Base-by-base conservation (phyloP, 35 echinoderm and acorn worm genomes). In the Ophioderma brevispina region DNA sequence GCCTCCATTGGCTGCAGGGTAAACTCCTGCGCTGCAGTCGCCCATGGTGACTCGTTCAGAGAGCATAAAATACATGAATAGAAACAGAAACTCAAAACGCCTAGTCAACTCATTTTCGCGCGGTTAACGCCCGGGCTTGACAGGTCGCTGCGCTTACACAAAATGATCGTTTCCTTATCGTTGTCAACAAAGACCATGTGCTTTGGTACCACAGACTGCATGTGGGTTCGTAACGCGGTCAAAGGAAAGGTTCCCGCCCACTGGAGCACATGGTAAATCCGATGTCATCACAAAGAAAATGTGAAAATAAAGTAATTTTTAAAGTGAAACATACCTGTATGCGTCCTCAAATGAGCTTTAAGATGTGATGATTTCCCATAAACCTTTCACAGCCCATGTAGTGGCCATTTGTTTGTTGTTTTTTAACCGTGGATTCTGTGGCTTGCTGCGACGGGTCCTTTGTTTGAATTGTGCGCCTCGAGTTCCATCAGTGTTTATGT, bases 331-430 rank as follows among this genome's bases (percentile, higher is more conserved):
- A 56, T 94, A 98, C 96, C 96, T 89, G 96, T 98, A 78, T 98
- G 96, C 85, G 96, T 98, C 76, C 96, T 89, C 31, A 98, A 80
- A 80, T 98, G 96, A 21, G 96, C 96, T 64, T 98, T 98, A 30
- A 98, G 78, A 92, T 98, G 96, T 43, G 96, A 98, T 39, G 96
- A 98, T 41, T 98, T 98, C 15, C 96, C 96, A 87, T 98, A 98
- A n/a, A 98, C 87, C 59, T 98, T 98, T 92, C 89, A 36, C 96
- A 98, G 42, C 90, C 93, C 8, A 80, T 31, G 56, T 98, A 98
- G 76, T 98, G 86, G 83, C n/a, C 96, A 98, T 38, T 86, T 85
- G 81, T n/a, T n/a, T n/a, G n/a, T n/a, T 98, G 96, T 76, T 98
- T 98, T 75, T 98, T 98, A 32, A 91, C 76, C 31, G 77, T 35